phyloP scores from a whole-genome alignment of 30 jellyfish, hydroid and myxozoan genomes.

The Aurelia aurita region DNA sequence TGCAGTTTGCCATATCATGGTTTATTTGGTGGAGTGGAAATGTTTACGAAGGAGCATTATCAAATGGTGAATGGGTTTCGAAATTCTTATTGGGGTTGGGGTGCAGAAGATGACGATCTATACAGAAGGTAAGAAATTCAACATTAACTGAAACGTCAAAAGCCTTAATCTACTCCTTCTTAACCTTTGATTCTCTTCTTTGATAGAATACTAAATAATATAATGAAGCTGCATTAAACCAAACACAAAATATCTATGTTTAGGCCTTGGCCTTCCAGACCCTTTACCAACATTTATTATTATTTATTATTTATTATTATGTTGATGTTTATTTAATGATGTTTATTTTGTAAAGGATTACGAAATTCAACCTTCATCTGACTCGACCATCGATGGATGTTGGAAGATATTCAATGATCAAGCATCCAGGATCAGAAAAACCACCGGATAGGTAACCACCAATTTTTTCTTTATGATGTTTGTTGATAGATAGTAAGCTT shows the following conservation, averaged over 20 bases:
- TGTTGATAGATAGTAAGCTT: too few species aligned
- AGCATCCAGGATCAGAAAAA: constrained; percentile 42
- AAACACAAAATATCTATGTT: too few species aligned
- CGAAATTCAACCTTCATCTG: constrained; percentile 28
- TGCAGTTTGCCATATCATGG: constrained; percentile 71
- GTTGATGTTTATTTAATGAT: too few species aligned
- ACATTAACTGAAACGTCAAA: too few species aligned
- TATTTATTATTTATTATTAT: too few species aligned
- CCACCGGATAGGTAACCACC: constrained; percentile 79
- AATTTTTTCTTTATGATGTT: too few species aligned
- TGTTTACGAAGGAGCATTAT: constrained; percentile 75
- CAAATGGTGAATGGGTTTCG: constrained; percentile 85
- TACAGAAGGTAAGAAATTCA: constrained; percentile 57
- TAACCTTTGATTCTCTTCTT: too few species aligned
- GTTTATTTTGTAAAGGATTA: constrained; percentile 11
- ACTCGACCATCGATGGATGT: constrained; percentile 49
- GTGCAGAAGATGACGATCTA: constrained; percentile 95
- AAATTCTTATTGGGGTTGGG: constrained; percentile 98
- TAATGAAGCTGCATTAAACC: too few species aligned
- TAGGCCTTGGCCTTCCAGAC: too few species aligned
- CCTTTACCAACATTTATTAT: too few species aligned
- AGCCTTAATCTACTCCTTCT: too few species aligned
- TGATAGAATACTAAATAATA: too few species aligned
- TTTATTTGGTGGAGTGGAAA: constrained; percentile 90
- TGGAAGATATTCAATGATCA: constrained; percentile 71